These are phyloP conservation scores for Tursiops truncatus DNA, from an alignment of 2,113 vertebrate species.

Conservation along the genomic window DNA sequence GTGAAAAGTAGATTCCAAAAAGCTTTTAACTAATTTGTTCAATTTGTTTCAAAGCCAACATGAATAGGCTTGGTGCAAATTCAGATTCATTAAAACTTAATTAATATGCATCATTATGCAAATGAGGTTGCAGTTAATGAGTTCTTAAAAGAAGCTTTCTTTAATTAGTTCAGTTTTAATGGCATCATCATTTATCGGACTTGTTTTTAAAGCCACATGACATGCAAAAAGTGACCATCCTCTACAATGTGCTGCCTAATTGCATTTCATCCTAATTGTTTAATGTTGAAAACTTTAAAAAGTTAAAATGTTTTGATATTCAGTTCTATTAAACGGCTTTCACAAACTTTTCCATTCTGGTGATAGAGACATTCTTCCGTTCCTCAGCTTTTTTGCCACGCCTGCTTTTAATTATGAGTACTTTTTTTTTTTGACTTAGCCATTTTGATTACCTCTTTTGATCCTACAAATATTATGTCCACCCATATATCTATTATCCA, in stretches of 20 bases:
- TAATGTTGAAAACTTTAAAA: slow-evolving; percentile 88
- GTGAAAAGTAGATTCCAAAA: slow-evolving; percentile 99
- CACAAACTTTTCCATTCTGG: slow-evolving; percentile 83
- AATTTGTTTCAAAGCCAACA: slow-evolving; percentile 99
- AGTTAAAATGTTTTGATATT: slow-evolving; percentile 87
- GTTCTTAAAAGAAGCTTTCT: slow-evolving; percentile 99
- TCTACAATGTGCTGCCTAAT: slow-evolving; percentile 86
- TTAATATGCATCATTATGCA: slow-evolving; percentile 99
- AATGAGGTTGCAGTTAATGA: slow-evolving; percentile 99
- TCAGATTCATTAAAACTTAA: slow-evolving; percentile 99
- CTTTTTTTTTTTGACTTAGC: slow-evolving; percentile 30
- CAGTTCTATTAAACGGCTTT: slow-evolving; percentile 81
- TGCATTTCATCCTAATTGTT: slow-evolving; percentile 87
- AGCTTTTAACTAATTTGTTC: slow-evolving; percentile 99
- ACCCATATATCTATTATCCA: not conserved
- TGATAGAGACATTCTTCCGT: slow-evolving; percentile 35
- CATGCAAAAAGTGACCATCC: slow-evolving; percentile 91
- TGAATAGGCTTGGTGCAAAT: slow-evolving; percentile 99
- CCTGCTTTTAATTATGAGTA: slow-evolving; percentile 44
- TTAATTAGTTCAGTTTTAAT: slow-evolving; percentile 99
- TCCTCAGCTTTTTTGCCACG: slow-evolving; percentile 66
- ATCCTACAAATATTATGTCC: not conserved
- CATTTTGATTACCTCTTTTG: not conserved
- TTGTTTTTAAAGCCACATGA: slow-evolving; percentile 99
- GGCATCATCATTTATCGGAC: slow-evolving; percentile 99